Evolutionary conservation across 2,888 invertebrate species (phyloP).

Genomic region (Cheilosia scutellata): DNA sequence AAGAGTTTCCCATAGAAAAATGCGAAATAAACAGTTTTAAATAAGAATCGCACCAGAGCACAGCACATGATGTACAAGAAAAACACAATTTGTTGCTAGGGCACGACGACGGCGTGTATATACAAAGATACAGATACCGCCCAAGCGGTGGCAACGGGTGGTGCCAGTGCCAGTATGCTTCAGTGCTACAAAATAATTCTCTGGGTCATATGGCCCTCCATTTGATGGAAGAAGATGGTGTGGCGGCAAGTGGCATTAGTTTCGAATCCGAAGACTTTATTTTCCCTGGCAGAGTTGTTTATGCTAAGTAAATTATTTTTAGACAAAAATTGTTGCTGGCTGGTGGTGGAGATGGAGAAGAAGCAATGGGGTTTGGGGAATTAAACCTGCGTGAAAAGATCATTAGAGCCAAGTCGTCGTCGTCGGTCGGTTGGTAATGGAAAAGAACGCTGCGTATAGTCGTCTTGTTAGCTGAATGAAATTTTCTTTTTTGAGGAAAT

Average conservation of each 20-base stretch:
- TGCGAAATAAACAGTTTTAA: slow-evolving; percentile 68
- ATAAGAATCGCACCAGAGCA: slow-evolving; percentile 56
- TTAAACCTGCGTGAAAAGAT: slow-evolving; percentile 37
- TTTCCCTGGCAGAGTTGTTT: slow-evolving; percentile 25
- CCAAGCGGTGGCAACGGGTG: slow-evolving; percentile 32
- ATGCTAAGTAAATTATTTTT: slow-evolving; percentile 58
- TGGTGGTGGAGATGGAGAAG: not conserved
- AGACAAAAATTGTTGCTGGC: slow-evolving; percentile 29
- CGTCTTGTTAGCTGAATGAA: not conserved
- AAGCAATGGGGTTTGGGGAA: slow-evolving; percentile 13
- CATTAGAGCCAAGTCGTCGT: slow-evolving; percentile 15
- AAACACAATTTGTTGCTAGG: slow-evolving; percentile 42
- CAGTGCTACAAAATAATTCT: slow-evolving; percentile 36
- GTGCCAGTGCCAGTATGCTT: no score
- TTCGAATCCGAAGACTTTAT: slow-evolving; percentile 32
- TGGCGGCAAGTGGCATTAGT: slow-evolving; percentile 27
- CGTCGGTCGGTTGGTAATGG: not conserved
- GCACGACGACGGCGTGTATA: slow-evolving; percentile 1
- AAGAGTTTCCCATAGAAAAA: slow-evolving; percentile 30
- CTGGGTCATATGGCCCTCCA: slow-evolving; percentile 29
- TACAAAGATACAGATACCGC: not conserved
- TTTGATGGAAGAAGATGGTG: not conserved
- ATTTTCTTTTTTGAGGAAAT: not conserved
- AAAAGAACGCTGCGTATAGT: not conserved
- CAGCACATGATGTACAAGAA: slow-evolving; percentile 37